These are phyloP conservation scores for Prochilodus magdalenae DNA, from an alignment of 2,113 vertebrate species.

Conservation along the genomic window DNA sequence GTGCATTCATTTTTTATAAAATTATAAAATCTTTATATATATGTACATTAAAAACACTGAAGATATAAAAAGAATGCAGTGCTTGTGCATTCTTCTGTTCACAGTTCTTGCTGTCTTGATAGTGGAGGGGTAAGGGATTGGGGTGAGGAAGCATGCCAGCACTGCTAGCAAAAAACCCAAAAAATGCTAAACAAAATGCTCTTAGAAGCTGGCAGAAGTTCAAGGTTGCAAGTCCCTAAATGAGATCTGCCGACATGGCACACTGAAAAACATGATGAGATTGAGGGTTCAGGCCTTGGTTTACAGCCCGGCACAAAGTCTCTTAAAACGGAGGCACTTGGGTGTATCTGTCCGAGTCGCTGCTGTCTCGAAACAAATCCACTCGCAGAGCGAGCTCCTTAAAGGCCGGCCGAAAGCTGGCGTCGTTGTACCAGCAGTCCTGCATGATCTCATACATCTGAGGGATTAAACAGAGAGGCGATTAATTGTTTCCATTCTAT, in stretches of 20 bases:
- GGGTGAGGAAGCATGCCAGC: constrained; percentile 31
- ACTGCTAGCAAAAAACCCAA: constrained; percentile 43
- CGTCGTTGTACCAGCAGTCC: constrained; percentile 90
- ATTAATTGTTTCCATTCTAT: not conserved
- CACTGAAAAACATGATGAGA: constrained; percentile 27
- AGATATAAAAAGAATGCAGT: constrained; percentile 53
- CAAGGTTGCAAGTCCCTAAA: not conserved
- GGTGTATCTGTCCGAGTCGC: constrained; percentile 64
- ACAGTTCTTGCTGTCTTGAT: constrained; percentile 51
- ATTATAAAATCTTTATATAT: constrained; percentile 72
- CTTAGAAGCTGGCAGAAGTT: constrained; percentile 32
- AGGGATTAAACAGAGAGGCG: not conserved
- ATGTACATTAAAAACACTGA: constrained; percentile 63
- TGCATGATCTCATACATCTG: constrained; percentile 91
- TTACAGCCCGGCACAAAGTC: not conserved
- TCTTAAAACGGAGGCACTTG: constrained; percentile 54
- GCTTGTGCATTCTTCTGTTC: constrained; percentile 41
- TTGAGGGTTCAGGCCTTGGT: not conserved
- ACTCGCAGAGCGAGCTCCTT: constrained; percentile 84
- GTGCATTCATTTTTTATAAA: constrained; percentile 71
- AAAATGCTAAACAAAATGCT: constrained; percentile 19
- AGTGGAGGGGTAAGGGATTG: not conserved
- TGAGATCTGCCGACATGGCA: constrained; percentile 43
- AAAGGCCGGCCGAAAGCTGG: constrained; percentile 84
- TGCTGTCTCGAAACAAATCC: constrained; percentile 83